Conservation (phyloP, 1,140 invertebrate genomes). For the Drosophila truncata region DNA sequence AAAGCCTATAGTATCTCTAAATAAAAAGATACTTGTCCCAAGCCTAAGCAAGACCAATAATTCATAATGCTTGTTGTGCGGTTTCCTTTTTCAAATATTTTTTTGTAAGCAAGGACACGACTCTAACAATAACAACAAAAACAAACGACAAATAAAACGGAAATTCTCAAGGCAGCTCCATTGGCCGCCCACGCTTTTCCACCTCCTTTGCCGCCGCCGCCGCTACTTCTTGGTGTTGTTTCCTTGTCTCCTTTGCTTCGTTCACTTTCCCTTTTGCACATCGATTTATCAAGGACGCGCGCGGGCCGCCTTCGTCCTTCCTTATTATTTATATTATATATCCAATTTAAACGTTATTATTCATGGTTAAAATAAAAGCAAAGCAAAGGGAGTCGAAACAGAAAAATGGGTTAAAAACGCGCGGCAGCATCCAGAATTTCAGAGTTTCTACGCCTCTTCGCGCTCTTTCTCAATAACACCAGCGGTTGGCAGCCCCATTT, state of each 20-base stretch:
- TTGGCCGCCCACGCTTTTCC: constrained; percentile 28
- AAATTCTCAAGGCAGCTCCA: constrained; percentile 20
- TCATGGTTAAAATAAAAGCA: neutral
- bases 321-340: constrained; percentile 15
- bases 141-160: constrained; percentile 2
- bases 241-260: constrained; percentile 8
- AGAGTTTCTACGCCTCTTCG: neutral
- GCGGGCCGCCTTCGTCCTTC: constrained; percentile 42
- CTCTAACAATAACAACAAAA: constrained; percentile 1
- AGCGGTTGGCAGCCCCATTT: constrained; percentile 33
- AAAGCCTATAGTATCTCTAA: too few relatives aligned
- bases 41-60: neutral
- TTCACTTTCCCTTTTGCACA: constrained; percentile 59
- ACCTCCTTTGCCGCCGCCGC: constrained; percentile 25
- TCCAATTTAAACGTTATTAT: constrained; percentile 52
- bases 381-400: neutral
- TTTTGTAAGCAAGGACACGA: constrained; percentile 22
- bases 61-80: neutral
- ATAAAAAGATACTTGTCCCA: neutral
- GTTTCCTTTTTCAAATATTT: neutral
- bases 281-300: constrained; percentile 78
- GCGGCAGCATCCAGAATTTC: constrained; percentile 22
- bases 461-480: constrained; percentile 5
- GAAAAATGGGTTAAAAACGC: constrained; percentile 3
- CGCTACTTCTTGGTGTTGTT: constrained; percentile 35